phyloP scores from a whole-genome alignment of 2,113 vertebrate species.

The Propithecus coquereli region DNA sequence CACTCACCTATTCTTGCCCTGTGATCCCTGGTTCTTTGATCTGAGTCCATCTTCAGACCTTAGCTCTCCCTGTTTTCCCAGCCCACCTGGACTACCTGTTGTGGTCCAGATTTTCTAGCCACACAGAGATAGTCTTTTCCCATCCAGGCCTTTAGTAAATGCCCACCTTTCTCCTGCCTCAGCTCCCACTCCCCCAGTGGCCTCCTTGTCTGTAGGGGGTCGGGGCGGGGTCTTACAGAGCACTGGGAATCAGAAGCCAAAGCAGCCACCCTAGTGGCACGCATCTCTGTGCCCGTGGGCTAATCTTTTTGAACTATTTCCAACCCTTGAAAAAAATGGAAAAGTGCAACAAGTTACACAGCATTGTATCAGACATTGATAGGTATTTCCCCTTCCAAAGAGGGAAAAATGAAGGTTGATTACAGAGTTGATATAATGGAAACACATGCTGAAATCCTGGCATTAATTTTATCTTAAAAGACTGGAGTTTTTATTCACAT shows the following conservation, averaged over 20 bases:
- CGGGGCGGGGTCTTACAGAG: neutral
- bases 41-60: neutral
- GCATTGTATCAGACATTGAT: neutral
- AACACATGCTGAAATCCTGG: constrained; percentile 51
- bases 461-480: constrained; percentile 46
- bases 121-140: neutral
- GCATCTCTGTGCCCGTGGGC: neutral
- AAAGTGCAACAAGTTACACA: constrained; percentile 57
- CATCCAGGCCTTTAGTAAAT: neutral
- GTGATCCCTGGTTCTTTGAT: neutral
- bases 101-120: neutral
- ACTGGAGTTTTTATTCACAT: constrained; percentile 73
- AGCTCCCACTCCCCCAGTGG: neutral
- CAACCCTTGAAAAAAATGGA: constrained; percentile 31
- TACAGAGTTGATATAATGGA: constrained; percentile 28
- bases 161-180: neutral
- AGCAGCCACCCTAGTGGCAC: too few species aligned
- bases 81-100: neutral
- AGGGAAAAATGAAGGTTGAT: constrained; percentile 2
- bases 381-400: constrained; percentile 3
- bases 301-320: neutral
- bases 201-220: neutral
- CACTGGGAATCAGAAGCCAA: neutral
- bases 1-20: neutral
- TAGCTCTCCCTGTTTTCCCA: neutral